These are phyloP conservation scores for Girardia tigrina DNA, from an alignment of 2,888 invertebrate species.

Conservation along the genomic window DNA sequence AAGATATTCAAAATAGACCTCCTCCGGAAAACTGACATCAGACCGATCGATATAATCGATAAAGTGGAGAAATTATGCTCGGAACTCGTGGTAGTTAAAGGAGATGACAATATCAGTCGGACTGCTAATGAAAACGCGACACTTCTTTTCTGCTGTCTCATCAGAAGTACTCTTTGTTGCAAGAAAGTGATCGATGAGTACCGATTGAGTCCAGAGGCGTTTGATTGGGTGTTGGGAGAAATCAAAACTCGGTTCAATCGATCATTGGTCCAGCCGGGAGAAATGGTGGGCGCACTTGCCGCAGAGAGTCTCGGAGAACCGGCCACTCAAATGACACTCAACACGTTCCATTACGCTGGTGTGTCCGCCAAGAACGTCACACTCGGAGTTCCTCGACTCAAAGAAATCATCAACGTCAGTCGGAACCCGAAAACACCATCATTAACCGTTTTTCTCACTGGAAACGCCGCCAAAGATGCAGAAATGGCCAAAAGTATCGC, in stretches of 20 bases:
- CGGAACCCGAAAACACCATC: conserved; percentile 98
- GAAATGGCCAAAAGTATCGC: conserved; percentile 97
- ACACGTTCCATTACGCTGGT: conserved; percentile 99
- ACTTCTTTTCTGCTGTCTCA: conserved; percentile 64
- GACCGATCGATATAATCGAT: background rate
- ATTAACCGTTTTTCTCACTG: conserved; percentile 86
- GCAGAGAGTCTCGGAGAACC: conserved; percentile 98
- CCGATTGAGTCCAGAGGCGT: conserved; percentile 80
- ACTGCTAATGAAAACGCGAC: background rate
- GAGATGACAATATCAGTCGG: background rate
- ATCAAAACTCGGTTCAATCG: conserved; percentile 95
- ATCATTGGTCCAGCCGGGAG: conserved; percentile 70
- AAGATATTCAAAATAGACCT: background rate
- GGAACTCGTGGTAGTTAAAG: background rate
- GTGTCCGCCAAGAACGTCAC: conserved; percentile 99
- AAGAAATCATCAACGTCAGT: conserved; percentile 84
- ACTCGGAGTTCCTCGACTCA: conserved; percentile 89
- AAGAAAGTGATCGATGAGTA: conserved; percentile 92
- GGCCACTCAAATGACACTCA: conserved; percentile 76
- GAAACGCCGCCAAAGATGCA: conserved; percentile 92
- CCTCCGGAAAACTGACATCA: background rate
- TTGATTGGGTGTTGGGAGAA: conserved; percentile 98
- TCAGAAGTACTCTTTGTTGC: conserved; percentile 80
- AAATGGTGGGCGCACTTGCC: conserved; percentile 97
- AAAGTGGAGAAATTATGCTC: background rate